phyloP scores from a whole-genome alignment of 2,797 vertebrate genomes.

The Gymnodraco acuticeps region DNA sequence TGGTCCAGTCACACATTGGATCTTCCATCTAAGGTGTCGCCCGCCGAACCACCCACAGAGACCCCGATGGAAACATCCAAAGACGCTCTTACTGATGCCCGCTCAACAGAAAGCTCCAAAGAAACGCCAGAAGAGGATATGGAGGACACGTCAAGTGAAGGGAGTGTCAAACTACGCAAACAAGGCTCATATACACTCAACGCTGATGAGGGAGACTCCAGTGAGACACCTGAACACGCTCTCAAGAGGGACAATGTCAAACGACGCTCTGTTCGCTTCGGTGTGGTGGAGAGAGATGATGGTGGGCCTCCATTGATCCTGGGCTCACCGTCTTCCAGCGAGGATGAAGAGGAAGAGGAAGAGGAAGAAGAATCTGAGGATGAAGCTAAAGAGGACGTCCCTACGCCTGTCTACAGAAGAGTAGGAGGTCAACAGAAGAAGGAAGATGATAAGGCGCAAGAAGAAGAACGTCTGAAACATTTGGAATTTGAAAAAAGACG shows the following conservation, averaged over 20 bases:
- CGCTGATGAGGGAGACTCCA: constrained; percentile 66
- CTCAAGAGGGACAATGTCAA: constrained; percentile 73
- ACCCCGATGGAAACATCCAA: constrained; percentile 6
- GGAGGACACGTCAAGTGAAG: constrained; percentile 10
- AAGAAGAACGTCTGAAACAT: constrained; percentile 55
- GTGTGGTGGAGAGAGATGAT: constrained; percentile 66
- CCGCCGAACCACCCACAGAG: constrained; percentile 27
- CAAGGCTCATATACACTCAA: constrained; percentile 52
- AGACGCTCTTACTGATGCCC: neutral
- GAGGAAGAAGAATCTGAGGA: constrained; percentile 37
- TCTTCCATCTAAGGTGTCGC: constrained; percentile 10
- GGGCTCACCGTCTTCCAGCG: constrained; percentile 61
- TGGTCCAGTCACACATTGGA: neutral
- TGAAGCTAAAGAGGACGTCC: constrained; percentile 18
- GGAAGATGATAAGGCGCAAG: constrained; percentile 16
- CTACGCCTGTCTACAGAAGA: constrained; percentile 46
- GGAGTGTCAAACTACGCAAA: neutral
- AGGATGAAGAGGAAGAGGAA: constrained; percentile 53
- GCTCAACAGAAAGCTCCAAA: neutral
- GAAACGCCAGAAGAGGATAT: neutral
- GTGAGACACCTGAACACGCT: constrained; percentile 54
- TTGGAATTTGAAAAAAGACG: constrained; percentile 54
- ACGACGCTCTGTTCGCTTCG: constrained; percentile 75
- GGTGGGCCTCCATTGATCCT: constrained; percentile 59
- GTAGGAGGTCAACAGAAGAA: constrained; percentile 40